phyloP scores from a whole-genome alignment of 1,140 invertebrate species.

The Ips nitidus region DNA sequence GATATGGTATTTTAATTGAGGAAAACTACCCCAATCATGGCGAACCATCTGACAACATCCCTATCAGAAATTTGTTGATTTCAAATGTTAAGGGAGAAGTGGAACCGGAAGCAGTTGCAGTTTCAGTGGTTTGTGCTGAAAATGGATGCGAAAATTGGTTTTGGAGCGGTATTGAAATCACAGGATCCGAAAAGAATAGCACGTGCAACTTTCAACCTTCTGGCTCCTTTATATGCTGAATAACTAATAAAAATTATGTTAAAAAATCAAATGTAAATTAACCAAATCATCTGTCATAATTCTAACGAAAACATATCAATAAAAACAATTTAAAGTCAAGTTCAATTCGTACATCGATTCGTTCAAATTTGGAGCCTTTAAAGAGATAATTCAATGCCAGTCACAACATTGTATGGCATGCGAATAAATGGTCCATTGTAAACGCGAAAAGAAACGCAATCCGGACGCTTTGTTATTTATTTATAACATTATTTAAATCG shows the following conservation, averaged over 20 bases:
- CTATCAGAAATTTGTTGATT: constrained; percentile 7
- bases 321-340: constrained; percentile 18
- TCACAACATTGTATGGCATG: constrained; percentile 13
- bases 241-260: not conserved
- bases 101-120: not conserved
- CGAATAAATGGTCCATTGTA: constrained; percentile 14
- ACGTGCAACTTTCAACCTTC: constrained; percentile 18
- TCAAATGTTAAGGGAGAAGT: constrained; percentile 15
- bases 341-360: constrained; percentile 13
- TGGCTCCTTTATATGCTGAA: not conserved
- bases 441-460: constrained; percentile 2
- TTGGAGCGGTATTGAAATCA: constrained; percentile 11
- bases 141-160: constrained; percentile 14
- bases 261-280: not conserved
- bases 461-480: not conserved
- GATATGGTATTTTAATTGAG: constrained; percentile 18
- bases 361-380: constrained; percentile 19
- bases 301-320: constrained; percentile 22
- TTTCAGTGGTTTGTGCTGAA: constrained; percentile 20
- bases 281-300: constrained; percentile 1
- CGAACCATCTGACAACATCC: constrained; percentile 13
- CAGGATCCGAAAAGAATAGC: constrained; percentile 5
- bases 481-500: constrained; percentile 6
- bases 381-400: constrained; percentile 9
- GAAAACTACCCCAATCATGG: constrained; percentile 20